phyloP scores from a whole-genome alignment of 1,140 invertebrate species.

The Nixonia krombeini region DNA sequence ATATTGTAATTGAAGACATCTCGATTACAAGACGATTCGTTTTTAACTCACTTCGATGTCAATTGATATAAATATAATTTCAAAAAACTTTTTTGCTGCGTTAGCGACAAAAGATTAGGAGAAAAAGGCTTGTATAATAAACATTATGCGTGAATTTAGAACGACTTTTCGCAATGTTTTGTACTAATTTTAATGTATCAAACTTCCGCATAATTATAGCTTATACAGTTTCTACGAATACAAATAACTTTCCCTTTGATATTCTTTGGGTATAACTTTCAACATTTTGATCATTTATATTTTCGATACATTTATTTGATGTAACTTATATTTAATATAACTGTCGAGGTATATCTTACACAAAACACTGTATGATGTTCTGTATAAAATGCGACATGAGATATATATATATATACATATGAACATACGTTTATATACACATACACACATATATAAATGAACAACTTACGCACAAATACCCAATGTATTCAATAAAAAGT shows the following conservation, averaged over 20 bases:
- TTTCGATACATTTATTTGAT: not conserved
- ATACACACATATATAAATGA: constrained; percentile 6
- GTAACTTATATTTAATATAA: no score
- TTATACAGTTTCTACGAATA: no score
- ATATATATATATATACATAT: constrained; percentile 2
- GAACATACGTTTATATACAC: constrained; percentile 9
- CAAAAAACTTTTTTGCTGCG: constrained; percentile 14
- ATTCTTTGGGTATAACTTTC: not conserved
- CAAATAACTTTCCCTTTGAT: not conserved
- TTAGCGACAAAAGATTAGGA: not conserved
- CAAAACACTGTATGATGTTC: no score
- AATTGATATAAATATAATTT: no score
- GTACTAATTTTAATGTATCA: no score
- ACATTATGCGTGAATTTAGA: not conserved
- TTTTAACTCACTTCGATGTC: not conserved
- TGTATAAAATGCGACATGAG: not conserved
- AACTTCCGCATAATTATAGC: no score
- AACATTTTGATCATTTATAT: not conserved
- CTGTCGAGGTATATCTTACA: no score
- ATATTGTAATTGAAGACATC: not conserved
- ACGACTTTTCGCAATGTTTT: not conserved
- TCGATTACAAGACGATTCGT: not conserved
- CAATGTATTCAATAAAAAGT: constrained; percentile 13
- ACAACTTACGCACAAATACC: constrained; percentile 13
- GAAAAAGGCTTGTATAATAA: not conserved